Base-by-base conservation (phyloP, 1,140 invertebrate genomes). In the Sycophila sp. region DNA sequence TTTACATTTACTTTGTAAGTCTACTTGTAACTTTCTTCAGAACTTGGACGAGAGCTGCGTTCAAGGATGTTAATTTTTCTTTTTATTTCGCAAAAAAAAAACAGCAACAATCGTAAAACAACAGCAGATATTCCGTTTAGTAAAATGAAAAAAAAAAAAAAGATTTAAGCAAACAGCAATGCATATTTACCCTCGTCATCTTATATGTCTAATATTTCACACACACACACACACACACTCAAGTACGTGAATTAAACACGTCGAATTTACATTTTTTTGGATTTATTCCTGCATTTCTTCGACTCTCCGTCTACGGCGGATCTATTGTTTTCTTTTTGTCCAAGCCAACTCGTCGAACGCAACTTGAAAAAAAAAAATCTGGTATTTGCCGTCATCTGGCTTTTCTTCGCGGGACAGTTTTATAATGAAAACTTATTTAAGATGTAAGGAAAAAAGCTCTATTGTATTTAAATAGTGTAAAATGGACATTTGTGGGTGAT, bases 391-490 rank as follows among this genome's bases (percentile, higher is more conserved):
- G 77, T 74, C 76, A 83, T 83, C 76, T 82, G 83, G 78, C 80
- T 84, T 81, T 38, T 84, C 76, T 79, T 81, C 78, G 77, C 78
- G 79, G 76, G 78, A 85, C 81, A 80, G 74, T 85, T 86, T 84
- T 85, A 78, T 83, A 86, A 80, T 62, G 74, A 78, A 83, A 83
- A 86, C 83, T 85, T 86, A 85, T 86, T 85, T 86, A 85, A 85
- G 80, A 85, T 81, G 78, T 78, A 82, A 80, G 76, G 73, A 71
- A 71, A 79, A 84, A 86, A 86, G 79, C 75, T 84, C 78, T 84
- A 85, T 85, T 85, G 81, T 85, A 85, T 86, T 86, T 85, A 86
- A 86, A 85, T 85, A 85, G 82, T 86, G 85, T 86, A 85, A 85
- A 85, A 86, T 85, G 84, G 76, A 85, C 81, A 83, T 81, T 80